These are phyloP conservation scores for Suncus etruscus DNA, from an alignment of 2,113 vertebrate species.

Conservation along the genomic window DNA sequence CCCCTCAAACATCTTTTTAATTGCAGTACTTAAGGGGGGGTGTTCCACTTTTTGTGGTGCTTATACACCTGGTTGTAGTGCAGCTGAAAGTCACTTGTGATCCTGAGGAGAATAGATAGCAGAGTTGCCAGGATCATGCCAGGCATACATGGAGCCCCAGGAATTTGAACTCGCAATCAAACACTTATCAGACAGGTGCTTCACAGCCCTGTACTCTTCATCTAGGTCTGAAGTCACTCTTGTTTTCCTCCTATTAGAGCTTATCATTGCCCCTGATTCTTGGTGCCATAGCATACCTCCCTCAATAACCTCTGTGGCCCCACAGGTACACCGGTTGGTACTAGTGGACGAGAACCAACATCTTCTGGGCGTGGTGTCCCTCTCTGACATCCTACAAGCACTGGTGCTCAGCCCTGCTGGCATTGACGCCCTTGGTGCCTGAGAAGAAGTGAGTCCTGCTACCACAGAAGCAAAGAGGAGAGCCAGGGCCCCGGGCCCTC, in stretches of 20 bases:
- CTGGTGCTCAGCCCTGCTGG: constrained; percentile 96
- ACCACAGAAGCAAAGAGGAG: neutral
- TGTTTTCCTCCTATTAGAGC: neutral
- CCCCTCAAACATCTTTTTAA: too few species aligned
- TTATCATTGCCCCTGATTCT: neutral
- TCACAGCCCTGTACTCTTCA: too few species aligned
- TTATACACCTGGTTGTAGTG: too few species aligned
- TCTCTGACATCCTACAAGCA: constrained; percentile 98
- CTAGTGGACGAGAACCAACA: constrained; percentile 92
- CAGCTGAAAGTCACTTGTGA: too few species aligned
- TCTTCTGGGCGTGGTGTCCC: constrained; percentile 94
- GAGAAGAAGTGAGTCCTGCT: constrained; percentile 78
- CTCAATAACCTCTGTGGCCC: neutral
- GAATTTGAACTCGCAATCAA: too few species aligned
- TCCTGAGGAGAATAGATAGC: too few species aligned
- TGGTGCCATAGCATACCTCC: too few species aligned
- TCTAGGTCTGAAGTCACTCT: neutral
- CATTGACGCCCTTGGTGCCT: constrained; percentile 93
- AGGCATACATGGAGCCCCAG: too few species aligned
- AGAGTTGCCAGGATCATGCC: too few species aligned
- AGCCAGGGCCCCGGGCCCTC: neutral
- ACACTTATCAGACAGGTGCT: neutral
- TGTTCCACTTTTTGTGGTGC: too few species aligned
- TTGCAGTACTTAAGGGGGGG: too few species aligned
- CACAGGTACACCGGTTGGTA: constrained; percentile 97